Evolutionary conservation across 2,113 vertebrate genomes (phyloP).

Genomic region (Aspiorhynchus laticeps): DNA sequence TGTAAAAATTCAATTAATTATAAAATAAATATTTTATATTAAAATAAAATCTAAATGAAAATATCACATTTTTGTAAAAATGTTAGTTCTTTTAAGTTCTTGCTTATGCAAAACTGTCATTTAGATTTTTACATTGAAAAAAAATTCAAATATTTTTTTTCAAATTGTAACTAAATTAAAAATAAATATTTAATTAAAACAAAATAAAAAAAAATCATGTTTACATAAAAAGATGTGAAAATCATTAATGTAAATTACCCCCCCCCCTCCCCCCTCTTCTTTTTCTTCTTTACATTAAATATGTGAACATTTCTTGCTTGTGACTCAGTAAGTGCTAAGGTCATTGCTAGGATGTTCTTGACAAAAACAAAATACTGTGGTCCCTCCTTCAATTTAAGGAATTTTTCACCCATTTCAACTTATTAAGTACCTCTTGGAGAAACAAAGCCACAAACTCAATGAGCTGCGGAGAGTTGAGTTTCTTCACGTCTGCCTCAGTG

Average conservation of each 20-base stretch:
- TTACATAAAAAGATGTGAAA: not conserved
- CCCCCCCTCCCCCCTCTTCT: too few species aligned
- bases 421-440: conserved; percentile 81
- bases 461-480: conserved; percentile 87
- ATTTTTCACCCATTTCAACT: not conserved
- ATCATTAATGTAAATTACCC: too few species aligned
- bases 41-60: not conserved
- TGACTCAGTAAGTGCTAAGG: too few species aligned
- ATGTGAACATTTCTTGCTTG: not conserved
- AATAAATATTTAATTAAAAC: too few species aligned
- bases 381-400: not conserved
- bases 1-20: too few species aligned
- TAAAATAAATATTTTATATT: not conserved
- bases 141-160: too few species aligned
- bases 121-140: too few species aligned
- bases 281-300: not conserved
- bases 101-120: too few species aligned
- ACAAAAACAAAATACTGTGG: not conserved
- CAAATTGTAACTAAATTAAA: too few species aligned
- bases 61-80: not conserved
- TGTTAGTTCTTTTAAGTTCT: not conserved
- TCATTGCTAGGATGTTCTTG: too few species aligned
- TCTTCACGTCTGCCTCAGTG: conserved; percentile 79
- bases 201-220: not conserved
- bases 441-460: conserved; percentile 90